phyloP scores from a whole-genome alignment of 2,113 vertebrate genomes.

The Sterrhoptilus dennistouni region DNA sequence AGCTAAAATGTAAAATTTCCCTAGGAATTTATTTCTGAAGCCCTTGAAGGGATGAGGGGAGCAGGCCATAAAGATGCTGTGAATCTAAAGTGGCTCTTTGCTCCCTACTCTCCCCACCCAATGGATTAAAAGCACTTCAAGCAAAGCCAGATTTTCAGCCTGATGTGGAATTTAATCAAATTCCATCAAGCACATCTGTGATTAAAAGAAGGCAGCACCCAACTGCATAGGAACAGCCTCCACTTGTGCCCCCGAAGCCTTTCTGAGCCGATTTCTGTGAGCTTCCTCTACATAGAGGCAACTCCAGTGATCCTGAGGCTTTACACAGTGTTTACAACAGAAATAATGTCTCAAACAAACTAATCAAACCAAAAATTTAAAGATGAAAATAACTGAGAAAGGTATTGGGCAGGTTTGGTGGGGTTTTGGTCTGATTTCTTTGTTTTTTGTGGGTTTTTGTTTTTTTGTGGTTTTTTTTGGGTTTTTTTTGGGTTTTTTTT shows the following conservation, averaged over 20 bases:
- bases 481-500: no score
- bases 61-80: background rate
- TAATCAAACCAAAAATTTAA: background rate
- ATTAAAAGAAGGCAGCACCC: background rate
- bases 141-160: background rate
- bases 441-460: no score
- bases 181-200: background rate
- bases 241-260: background rate
- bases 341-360: background rate
- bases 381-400: background rate
- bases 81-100: background rate
- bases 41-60: background rate
- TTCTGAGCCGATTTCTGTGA: background rate
- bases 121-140: background rate
- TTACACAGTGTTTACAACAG: background rate
- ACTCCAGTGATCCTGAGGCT: background rate
- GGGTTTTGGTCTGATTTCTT: background rate
- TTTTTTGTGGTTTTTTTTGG: no score
- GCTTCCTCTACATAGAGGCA: background rate
- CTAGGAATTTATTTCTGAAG: background rate
- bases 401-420: background rate
- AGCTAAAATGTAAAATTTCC: background rate
- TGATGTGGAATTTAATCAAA: background rate
- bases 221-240: background rate
- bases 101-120: background rate